Evolutionary conservation across 2,113 vertebrate genomes (phyloP).

Genomic region (Antechinus stuartii): DNA sequence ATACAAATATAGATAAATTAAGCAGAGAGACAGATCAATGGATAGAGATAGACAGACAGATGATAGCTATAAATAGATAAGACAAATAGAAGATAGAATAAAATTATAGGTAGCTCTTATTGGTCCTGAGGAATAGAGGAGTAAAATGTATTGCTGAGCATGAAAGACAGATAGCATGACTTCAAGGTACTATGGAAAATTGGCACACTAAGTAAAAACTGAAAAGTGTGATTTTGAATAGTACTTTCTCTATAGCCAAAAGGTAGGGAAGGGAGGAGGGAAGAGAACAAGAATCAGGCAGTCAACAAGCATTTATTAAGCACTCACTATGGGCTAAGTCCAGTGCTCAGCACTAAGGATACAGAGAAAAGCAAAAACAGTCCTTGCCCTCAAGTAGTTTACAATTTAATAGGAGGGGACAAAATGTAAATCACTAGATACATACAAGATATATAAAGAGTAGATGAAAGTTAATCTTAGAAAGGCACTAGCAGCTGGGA

Average conservation of each 20-base stretch:
- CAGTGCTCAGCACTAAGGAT: background rate
- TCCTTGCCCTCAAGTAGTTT: background rate
- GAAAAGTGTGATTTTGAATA: background rate
- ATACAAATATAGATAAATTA: background rate
- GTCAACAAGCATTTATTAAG: background rate
- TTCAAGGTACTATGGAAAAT: background rate
- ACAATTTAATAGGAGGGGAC: background rate
- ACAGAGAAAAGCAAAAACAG: background rate
- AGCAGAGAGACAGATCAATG: background rate
- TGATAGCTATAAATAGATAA: too few species aligned
- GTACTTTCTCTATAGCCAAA: background rate
- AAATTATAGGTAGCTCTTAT: background rate
- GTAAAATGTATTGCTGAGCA: background rate
- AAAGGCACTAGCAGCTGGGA: background rate
- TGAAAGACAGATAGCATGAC: background rate
- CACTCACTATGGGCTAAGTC: background rate
- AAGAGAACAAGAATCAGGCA: background rate
- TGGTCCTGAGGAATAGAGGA: background rate
- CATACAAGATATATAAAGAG: background rate
- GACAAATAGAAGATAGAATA: background rate
- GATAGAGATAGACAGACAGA: background rate
- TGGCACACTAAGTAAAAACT: background rate
- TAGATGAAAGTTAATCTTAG: background rate
- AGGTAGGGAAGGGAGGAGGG: background rate
- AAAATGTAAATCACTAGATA: background rate